Evolutionary conservation across 2,113 vertebrate genomes (phyloP), one percentile per base, ranked within the genome.

Genomic region (Trogon melanurus): DNA sequence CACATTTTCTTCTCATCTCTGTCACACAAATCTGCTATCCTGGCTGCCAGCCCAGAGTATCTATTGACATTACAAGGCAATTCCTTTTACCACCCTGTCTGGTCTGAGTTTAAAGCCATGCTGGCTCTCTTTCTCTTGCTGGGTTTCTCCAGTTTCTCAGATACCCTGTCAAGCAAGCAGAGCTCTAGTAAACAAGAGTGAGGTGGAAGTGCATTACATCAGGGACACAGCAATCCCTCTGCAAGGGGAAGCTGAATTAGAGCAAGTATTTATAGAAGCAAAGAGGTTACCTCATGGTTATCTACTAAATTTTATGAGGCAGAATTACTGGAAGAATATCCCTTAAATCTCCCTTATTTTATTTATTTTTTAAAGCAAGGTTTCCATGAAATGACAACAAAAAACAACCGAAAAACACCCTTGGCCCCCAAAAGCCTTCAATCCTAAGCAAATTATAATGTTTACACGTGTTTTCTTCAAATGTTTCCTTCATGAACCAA

Each of bases 391-490:
- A 57, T 3, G 34, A 79, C 61, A 44, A 23, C n/a, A n/a, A 36
- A 36, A 36, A 36, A 36, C 36, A 36, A 36, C 36, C 36, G 3
- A 0, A 3, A 58, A 34, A 41, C 41, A 41, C 41, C 3, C 5
- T 15, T 72, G 13, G 3, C 6, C 13, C 22, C 5, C 5, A 5
- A 16, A 91, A 60, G 11, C 13, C 64, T 72, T 61, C 76, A 91
- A 15, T 38, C 48, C 54, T 73, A 58, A 60, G 12, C 41, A 95
- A 60, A 47, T 38, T 38, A 66, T 27, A 54, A 45, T 26, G 6
- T 29, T 94, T 79, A 47, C n/a, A 18, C 15, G n/a, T 67, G 57
- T 96, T 95, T 85, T 18, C 81, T 91, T 92, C 83, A 65, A 73
- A 74, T 74, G 20, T 56, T 54, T 58, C 6, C 26, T 79, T 96